These are phyloP conservation scores for Babylonia areolata DNA, from an alignment of 1,140 invertebrate species.

Conservation along the genomic window DNA sequence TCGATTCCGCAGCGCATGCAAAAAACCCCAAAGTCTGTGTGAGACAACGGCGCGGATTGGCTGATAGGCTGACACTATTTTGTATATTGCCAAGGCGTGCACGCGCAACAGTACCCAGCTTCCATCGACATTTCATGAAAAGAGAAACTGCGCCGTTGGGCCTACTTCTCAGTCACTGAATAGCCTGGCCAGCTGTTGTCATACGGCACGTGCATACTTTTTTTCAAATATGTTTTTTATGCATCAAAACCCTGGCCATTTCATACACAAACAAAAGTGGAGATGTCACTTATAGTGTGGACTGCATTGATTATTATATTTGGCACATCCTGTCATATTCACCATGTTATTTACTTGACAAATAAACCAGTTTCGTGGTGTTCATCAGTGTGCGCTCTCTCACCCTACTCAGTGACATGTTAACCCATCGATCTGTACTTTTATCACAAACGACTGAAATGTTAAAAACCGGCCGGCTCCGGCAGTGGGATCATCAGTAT, in stretches of 20 bases:
- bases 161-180: background rate
- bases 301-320: background rate
- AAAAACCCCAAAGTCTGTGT: background rate
- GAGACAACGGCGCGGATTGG: conserved; percentile 5
- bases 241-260: background rate
- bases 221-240: too few relatives aligned
- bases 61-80: background rate
- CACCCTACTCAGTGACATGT: too few relatives aligned
- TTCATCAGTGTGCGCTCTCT: too few relatives aligned
- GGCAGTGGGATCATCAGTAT: too few relatives aligned
- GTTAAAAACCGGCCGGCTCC: too few relatives aligned
- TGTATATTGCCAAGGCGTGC: background rate
- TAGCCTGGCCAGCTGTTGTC: background rate
- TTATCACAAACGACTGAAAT: too few relatives aligned
- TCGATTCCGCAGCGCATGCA: conserved; percentile 27
- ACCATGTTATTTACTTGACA: too few relatives aligned
- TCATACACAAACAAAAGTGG: too few relatives aligned
- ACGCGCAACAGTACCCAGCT: conserved; percentile 11
- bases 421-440: too few relatives aligned
- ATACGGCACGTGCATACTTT: background rate
- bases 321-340: too few relatives aligned
- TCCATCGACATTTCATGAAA: background rate
- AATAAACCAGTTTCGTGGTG: too few relatives aligned
- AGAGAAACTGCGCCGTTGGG: background rate
- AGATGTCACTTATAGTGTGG: background rate